Base-by-base conservation (phyloP, 1,140 invertebrate genomes). In the Homalodisca vitripennis region DNA sequence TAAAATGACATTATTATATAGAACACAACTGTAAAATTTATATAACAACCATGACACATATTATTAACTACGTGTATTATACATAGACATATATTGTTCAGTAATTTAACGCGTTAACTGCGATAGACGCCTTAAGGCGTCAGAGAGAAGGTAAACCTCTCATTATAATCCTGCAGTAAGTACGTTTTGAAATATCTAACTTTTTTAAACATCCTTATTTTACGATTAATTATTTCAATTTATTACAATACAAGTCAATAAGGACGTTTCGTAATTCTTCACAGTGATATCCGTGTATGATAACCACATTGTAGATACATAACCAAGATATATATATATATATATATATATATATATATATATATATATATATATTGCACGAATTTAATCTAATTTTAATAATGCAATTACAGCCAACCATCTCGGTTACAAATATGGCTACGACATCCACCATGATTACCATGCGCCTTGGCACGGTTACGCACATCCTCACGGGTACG, bases 361-460 rank as follows among this genome's bases (percentile, higher is more conserved):
- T 41, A 41, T 10, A 41, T 10, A 41, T 41, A 41, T 10, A 41
- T 17, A 6, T n/a, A n/a, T n/a, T n/a, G n/a, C n/a, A n/a, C n/a
- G n/a, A n/a, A n/a, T n/a, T n/a, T n/a, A n/a, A n/a, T 10, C 17
- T 10, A 17, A 41, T 41, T 41, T 41, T 41, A 41, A 41, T 41
- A 17, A 17, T 51, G 24, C n/a, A n/a, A 27, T 60, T 60, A 3
- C 26, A 60, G 55, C 55, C 2, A 60, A 60, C 55, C 55, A 60
- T 22, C 29, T 60, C 24, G 55, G 55, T 22, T 60, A 60, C 55
- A 60, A 60, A 14, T 60, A n/a, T 30, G 29, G 29, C 55, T 60
- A 60, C 29, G 55, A 60, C 24, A 27, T 60, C 55, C 2, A 60
- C 24, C 55, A 60, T n/a, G 55, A 10, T 27, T 60, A 60, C 55